A percentile compares a stretch with the other conserved stretches of the same genome.
phyloP scores from a whole-genome alignment of 2,797 vertebrate genomes.

The Peromyscus melanophrys region DNA sequence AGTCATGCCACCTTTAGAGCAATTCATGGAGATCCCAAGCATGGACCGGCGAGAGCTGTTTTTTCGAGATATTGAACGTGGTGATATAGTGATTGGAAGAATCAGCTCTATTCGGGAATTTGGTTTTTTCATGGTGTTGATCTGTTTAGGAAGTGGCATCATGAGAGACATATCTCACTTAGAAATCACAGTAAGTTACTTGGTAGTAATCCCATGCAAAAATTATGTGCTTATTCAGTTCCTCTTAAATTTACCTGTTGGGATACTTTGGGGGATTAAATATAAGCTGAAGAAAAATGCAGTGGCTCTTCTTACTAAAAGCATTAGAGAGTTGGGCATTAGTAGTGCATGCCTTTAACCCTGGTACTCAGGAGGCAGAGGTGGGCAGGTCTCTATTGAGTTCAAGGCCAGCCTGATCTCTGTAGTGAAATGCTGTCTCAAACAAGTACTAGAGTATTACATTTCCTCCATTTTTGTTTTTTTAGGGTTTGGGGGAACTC shows the following conservation, averaged over 20 bases:
- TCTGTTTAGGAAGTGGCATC: slow-evolving; percentile 94
- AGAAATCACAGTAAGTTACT: slow-evolving; percentile 94
- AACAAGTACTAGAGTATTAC: background rate
- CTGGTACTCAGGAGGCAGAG: background rate
- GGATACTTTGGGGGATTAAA: slow-evolving; percentile 4
- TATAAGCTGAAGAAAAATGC: background rate
- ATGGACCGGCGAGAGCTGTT: slow-evolving; percentile 94
- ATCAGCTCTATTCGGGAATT: slow-evolving; percentile 97
- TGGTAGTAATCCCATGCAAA: background rate
- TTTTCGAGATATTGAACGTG: slow-evolving; percentile 96
- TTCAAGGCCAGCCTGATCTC: background rate
- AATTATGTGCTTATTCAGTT: slow-evolving; percentile 17
- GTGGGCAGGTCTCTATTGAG: background rate
- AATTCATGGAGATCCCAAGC: slow-evolving; percentile 95
- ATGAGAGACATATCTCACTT: slow-evolving; percentile 95
- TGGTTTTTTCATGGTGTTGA: slow-evolving; percentile 97
- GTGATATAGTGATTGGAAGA: slow-evolving; percentile 95
- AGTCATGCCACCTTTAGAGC: slow-evolving; percentile 95
- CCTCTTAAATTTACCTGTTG: background rate
- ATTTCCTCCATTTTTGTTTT: background rate
- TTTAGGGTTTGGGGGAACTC: background rate
- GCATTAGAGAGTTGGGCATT: background rate
- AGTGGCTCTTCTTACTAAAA: background rate
- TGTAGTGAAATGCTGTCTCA: background rate
- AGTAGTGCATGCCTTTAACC: background rate